Evolutionary conservation across 2,113 vertebrate species (phyloP).

Genomic region (Corythornis cristatus): DNA sequence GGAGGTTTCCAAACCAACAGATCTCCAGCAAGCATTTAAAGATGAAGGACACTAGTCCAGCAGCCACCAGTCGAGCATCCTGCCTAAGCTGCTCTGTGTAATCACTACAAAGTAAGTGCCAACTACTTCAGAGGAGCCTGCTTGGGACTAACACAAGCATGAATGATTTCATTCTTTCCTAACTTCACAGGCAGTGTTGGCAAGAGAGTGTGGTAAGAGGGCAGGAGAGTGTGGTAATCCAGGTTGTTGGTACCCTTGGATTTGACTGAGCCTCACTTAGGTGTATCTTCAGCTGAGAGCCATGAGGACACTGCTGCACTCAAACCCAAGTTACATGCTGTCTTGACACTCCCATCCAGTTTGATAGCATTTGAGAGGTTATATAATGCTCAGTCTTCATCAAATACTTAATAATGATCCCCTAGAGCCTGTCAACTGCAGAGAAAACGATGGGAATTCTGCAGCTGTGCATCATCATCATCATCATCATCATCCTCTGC

Average conservation of each 20-base stretch:
- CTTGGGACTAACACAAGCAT: not conserved
- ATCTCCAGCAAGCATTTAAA: not conserved
- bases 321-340: not conserved
- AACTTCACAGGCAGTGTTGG: not conserved
- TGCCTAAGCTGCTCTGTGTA: not conserved
- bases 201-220: not conserved
- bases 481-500: not conserved
- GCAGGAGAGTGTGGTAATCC: not conserved
- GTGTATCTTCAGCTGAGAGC: not conserved
- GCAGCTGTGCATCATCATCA: not conserved
- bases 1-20: not conserved
- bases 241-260: not conserved
- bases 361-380: not conserved
- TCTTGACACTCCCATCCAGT: not conserved
- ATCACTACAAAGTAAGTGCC: not conserved
- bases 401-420: not conserved
- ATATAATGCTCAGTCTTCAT: not conserved
- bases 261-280: accelerated
- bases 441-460: not conserved
- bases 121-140: not conserved
- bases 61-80: not conserved
- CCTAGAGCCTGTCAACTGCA: not conserved
- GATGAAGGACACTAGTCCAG: not conserved
- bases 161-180: not conserved
- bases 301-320: not conserved